Evolutionary conservation across 2,888 invertebrate genomes (phyloP), one percentile per base, ranked within the genome.

Genomic region (Trissoscelio sp.): DNA sequence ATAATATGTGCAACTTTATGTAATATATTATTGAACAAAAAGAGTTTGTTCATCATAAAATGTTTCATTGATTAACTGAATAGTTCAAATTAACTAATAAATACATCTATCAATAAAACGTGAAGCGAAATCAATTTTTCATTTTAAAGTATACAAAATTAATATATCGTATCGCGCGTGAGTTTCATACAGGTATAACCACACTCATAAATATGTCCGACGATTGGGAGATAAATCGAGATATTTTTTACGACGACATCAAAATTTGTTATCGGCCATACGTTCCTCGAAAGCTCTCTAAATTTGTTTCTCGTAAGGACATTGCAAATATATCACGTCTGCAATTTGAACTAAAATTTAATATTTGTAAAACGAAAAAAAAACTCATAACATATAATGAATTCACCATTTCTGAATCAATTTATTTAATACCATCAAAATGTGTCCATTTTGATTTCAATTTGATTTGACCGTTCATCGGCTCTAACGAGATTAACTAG

Each of bases 191-290:
- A 9, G 18, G 9, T 20, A 18, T 46, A 46, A 18, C 44, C 44
- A 18, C 7, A 2, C 16, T 46, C 44, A 7, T 46, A 46, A 46
- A 46, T 46, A 46, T 46, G 18, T 46, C 18, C 14, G 18, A 46
- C 18, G 44, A 46, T 46, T 46, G 44, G 18, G 18, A 46, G 20
- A 46, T 46, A 20, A 3, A 46, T 46, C 44, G 20, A 46, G 14
- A 46, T 46, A 46, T 46, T 46, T 46, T 46, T 46, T 46, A 46
- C 44, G 18, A 46, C 18, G 44, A 46, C 44, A 46, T 46, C 44
- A 46, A 46, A 46, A 42, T 46, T 46, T 16, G 44, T 46, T 46
- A 46, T 46, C 44, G 14, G 20, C 5, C 44, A 46, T 46, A 12
- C n/a, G n/a, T n/a, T n/a, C n/a, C n/a, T n/a, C n/a, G n/a, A n/a